Evolutionary conservation across 2,888 invertebrate genomes (phyloP).

Genomic region (Argyresthia albistria): DNA sequence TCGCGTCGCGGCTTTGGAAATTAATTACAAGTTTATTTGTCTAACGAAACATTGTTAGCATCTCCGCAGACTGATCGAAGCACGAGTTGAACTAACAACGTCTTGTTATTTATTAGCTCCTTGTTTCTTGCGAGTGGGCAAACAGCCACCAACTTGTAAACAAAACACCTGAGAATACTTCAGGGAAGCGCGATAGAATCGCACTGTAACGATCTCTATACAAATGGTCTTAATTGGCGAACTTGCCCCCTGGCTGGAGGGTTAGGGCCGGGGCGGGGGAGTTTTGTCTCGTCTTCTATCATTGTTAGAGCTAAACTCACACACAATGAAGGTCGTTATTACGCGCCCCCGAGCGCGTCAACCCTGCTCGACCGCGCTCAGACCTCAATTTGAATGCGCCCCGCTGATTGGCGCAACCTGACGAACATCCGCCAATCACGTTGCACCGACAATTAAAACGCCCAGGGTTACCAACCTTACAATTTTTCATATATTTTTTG

Average conservation of each 20-base stretch:
- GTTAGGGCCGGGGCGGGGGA: conserved; percentile 10
- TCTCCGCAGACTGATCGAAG: background rate
- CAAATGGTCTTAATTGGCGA: conserved; percentile 27
- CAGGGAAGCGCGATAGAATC: conserved; percentile 7
- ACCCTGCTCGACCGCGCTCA: conserved; percentile 28
- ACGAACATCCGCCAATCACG: conserved; percentile 46
- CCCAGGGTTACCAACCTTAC: conserved; percentile 26
- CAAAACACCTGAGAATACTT: background rate
- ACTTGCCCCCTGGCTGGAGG: conserved; percentile 16
- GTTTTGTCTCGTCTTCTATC: background rate
- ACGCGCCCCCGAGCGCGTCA: conserved; percentile 31
- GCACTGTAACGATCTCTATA: conserved; percentile 17
- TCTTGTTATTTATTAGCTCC: background rate
- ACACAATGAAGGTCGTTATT: conserved; percentile 54
- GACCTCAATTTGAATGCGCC: conserved; percentile 38
- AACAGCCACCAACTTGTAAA: background rate
- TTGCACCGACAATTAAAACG: conserved; percentile 34
- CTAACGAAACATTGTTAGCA: background rate
- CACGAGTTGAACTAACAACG: background rate
- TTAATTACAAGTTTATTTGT: background rate
- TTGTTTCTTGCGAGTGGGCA: background rate
- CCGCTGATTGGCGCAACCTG: conserved; percentile 39
- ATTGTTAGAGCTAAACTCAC: conserved; percentile 35
- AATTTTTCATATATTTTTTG: conserved; percentile 16
- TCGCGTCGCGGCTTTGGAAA: too few relatives aligned